Conservation (phyloP, 2,113 vertebrate species). For the cattle (Bos taurus) region DNA sequence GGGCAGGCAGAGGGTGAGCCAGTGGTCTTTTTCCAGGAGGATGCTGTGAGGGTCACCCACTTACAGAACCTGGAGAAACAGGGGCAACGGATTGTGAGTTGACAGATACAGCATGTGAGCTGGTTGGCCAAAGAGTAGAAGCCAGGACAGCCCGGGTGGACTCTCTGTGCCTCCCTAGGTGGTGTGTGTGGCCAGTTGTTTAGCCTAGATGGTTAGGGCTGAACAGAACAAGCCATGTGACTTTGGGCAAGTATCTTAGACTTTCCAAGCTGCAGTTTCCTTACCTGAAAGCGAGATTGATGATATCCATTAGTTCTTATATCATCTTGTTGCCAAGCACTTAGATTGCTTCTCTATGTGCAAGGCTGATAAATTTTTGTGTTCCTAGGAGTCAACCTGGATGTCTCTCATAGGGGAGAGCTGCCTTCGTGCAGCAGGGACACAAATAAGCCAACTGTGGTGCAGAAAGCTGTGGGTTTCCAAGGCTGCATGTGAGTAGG, state of each 20-base stretch:
- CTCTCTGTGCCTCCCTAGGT: neutral
- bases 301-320: neutral
- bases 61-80: neutral
- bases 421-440: neutral
- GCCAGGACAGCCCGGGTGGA: neutral
- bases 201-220: neutral
- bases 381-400: neutral
- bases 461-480: neutral
- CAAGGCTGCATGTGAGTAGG: neutral
- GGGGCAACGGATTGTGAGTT: accelerated
- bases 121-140: neutral
- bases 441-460: neutral
- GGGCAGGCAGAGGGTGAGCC: neutral
- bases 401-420: neutral
- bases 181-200: neutral
- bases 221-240: neutral
- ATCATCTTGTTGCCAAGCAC: neutral
- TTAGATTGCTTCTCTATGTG: neutral
- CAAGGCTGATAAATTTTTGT: neutral
- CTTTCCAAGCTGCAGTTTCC: neutral
- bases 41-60: neutral
- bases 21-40: neutral
- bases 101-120: neutral
- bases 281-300: neutral
- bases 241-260: neutral